Base-by-base conservation (phyloP, 2,888 invertebrate genomes). In the Euplagia quadripunctaria region DNA sequence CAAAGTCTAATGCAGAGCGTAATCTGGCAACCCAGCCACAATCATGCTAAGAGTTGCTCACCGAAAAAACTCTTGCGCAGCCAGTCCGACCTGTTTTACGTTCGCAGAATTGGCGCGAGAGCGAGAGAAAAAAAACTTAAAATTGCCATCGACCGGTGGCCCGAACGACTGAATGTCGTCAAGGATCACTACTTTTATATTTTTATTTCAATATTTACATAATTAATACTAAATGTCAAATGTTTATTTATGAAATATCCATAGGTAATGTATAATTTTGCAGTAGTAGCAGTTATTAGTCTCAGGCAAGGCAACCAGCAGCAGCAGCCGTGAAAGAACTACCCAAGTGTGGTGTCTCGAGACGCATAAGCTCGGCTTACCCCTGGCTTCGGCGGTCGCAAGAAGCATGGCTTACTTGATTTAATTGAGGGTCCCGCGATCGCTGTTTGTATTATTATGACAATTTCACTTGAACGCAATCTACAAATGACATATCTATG, bases 81-180 rank as follows among this genome's bases (percentile, higher is more conserved):
- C 92, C 89, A 83, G 92, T 92, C 81, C 83, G 91, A 95, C 95
- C 95, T 88, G 95, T 95, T 94, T 90, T 87, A 84, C 89, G 89
- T 95, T 94, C 94, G 94, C 92, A 92, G 95, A 95, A 95, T 89
- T 81, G 82, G 82, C 83, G 77, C 81, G 78, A 76, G 81, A 84
- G 85, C 85, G 79, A 84, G 85, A 88, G 87, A 91, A 93, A 94
- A 93, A 79, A 93, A 91, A 89, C 89, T 70, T 75, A 52, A 89
- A 93, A 92, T 93, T 91, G 92, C 93, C 91, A 91, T 92, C 91
- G 92, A 88, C 87, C 84, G 86, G 84, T 81, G 84, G 82, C 77
- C 84, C 86, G 82, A 85, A 87, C 85, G 76, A 81, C 74, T 78
- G 90, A 92, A 93, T 93, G 94, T 93, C 92, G 93, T 94, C 94